These are phyloP conservation scores for Acleris cristana DNA, from an alignment of 2,888 invertebrate species.

Conservation along the genomic window DNA sequence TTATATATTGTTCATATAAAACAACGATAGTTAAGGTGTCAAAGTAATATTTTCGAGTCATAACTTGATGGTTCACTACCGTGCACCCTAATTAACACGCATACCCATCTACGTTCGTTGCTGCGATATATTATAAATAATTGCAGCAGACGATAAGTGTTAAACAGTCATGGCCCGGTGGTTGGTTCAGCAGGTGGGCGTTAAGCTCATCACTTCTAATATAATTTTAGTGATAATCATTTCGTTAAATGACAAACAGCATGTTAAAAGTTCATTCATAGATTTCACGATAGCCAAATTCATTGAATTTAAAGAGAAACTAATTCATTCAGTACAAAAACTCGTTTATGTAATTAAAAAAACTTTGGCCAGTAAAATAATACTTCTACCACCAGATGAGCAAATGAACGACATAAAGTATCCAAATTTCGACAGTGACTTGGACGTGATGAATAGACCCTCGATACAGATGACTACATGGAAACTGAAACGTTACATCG, in stretches of 20 bases:
- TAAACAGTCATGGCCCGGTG: not conserved
- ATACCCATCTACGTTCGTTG: not conserved
- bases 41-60: too few relatives aligned
- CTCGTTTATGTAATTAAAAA: not conserved
- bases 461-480: not conserved
- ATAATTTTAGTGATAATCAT: not conserved
- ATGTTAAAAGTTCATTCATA: conserved; percentile 3
- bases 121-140: not conserved
- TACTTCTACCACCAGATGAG: too few relatives aligned
- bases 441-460: too few relatives aligned
- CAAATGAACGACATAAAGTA: too few relatives aligned
- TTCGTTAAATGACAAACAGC: conserved; percentile 1
- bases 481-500: not conserved
- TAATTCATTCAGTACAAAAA: not conserved
- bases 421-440: too few relatives aligned
- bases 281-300: not conserved
- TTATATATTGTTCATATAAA: too few relatives aligned
- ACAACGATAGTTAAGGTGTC: too few relatives aligned
- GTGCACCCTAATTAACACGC: too few relatives aligned
- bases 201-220: not conserved
- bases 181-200: not conserved
- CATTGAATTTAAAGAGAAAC: not conserved
- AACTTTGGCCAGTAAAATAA: not conserved
- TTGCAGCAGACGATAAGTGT: not conserved
- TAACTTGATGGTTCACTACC: too few relatives aligned